Conservation (phyloP, 2,113 vertebrate species). For the Clupea harengus region DNA sequence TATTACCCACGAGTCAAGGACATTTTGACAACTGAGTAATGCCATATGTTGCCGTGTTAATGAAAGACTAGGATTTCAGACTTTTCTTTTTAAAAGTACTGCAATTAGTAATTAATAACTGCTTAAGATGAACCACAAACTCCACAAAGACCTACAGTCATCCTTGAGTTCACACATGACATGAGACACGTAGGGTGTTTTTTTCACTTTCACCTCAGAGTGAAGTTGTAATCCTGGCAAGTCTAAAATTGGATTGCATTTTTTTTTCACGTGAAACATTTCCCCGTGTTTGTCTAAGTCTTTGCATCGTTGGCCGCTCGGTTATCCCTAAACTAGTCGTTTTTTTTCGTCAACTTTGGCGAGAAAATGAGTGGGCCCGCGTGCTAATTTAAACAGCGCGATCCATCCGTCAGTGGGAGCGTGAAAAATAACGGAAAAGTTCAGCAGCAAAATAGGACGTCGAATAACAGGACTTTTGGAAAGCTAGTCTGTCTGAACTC, state of each 20-base stretch:
- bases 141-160: background rate
- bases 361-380: conserved; percentile 74
- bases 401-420: conserved; percentile 63
- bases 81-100: background rate
- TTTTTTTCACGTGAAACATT: conserved; percentile 42
- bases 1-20: background rate
- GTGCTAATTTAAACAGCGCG: conserved; percentile 76
- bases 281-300: background rate
- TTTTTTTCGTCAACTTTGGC: conserved; percentile 61
- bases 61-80: background rate
- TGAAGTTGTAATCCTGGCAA: conserved; percentile 42
- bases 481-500: background rate
- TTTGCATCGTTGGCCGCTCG: background rate
- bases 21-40: background rate
- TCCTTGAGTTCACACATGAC: background rate
- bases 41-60: background rate
- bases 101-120: background rate
- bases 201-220: background rate
- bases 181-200: background rate
- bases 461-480: background rate
- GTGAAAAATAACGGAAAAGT: conserved; percentile 15
- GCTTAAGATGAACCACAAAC: background rate
- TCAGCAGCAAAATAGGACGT: background rate
- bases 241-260: conserved; percentile 33
- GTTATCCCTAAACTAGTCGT: conserved; percentile 24